Evolutionary conservation across 92 coral and sea anemone species (phyloP).

Genomic region (Scolanthus callimorphus): DNA sequence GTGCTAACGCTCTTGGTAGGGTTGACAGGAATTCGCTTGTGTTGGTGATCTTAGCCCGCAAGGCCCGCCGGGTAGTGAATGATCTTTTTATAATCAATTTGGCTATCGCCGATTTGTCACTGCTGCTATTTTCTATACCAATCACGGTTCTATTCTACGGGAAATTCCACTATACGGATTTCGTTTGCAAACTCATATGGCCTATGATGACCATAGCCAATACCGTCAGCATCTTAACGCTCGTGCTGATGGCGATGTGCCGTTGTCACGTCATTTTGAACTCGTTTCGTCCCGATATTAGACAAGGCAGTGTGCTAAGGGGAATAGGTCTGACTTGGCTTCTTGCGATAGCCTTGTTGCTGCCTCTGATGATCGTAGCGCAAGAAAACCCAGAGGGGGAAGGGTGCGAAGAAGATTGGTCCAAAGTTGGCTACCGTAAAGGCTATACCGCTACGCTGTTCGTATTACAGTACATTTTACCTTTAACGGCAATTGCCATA

Average conservation of each 20-base stretch:
- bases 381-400: conserved; percentile 28
- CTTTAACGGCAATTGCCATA: conserved; percentile 46
- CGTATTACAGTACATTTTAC: conserved; percentile 58
- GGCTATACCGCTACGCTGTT: conserved; percentile 49
- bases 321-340: conserved; percentile 37
- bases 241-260: conserved; percentile 52
- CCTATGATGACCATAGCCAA: conserved; percentile 64
- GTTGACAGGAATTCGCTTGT: conserved; percentile 42
- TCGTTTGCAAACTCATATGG: conserved; percentile 45
- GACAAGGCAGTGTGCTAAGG: conserved; percentile 22
- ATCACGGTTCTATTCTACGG: conserved; percentile 40
- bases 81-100: conserved; percentile 56
- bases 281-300: conserved; percentile 41
- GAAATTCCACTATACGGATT: conserved; percentile 32
- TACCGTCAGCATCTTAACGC: conserved; percentile 56
- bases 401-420: conserved; percentile 63
- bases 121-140: conserved; percentile 43
- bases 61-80: conserved; percentile 32
- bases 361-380: conserved; percentile 45
- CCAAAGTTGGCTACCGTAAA: conserved; percentile 17
- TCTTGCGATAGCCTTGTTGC: conserved; percentile 11
- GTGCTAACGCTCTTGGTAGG: conserved; percentile 38
- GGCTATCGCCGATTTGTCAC: conserved; percentile 47
- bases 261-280: conserved; percentile 57
- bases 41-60: conserved; percentile 38